Percentiles rank a stretch among this genome's conserved stretches.
phyloP scores from a whole-genome alignment of 2,888 invertebrate species.

The Chirona hameri region DNA sequence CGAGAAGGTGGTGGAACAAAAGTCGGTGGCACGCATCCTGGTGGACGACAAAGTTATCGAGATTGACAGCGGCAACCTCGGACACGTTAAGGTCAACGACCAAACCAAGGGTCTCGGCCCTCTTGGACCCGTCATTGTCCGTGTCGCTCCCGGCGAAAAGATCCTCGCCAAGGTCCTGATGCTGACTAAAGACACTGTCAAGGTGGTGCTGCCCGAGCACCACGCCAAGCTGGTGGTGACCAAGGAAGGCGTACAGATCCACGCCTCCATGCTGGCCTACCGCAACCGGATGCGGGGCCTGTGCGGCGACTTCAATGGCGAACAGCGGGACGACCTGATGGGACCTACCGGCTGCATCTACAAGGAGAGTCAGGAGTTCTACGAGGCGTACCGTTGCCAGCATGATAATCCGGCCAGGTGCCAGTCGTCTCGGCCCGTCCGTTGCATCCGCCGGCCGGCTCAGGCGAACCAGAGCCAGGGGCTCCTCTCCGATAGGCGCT shows the following conservation, averaged over 20 bases:
- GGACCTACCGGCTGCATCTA: slow-evolving; percentile 30
- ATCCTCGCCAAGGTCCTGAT: neutral
- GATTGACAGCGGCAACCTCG: neutral
- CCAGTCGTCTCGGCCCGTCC: no score
- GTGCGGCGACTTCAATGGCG: slow-evolving; percentile 34
- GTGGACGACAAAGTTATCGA: neutral
- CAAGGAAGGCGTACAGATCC: neutral
- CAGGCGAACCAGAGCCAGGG: no score
- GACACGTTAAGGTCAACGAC: neutral
- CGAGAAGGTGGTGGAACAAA: no score
- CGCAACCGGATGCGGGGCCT: slow-evolving; percentile 25
- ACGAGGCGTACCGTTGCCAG: no score
- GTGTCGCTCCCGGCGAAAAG: neutral
- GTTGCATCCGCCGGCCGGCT: no score
- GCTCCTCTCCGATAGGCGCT: no score
- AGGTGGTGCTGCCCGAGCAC: neutral
- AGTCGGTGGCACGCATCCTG: neutral
- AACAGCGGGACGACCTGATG: slow-evolving; percentile 30
- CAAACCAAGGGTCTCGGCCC: neutral
- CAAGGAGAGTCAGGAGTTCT: neutral
- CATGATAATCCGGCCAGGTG: no score
- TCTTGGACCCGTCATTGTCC: neutral
- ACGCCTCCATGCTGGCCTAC: neutral
- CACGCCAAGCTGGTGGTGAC: neutral
- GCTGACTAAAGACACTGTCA: neutral